Percentiles rank a stretch among this genome's conserved stretches.
These are phyloP conservation scores for Agrochola lychnidis DNA, from an alignment of 2,888 invertebrate genomes.

Conservation along the genomic window DNA sequence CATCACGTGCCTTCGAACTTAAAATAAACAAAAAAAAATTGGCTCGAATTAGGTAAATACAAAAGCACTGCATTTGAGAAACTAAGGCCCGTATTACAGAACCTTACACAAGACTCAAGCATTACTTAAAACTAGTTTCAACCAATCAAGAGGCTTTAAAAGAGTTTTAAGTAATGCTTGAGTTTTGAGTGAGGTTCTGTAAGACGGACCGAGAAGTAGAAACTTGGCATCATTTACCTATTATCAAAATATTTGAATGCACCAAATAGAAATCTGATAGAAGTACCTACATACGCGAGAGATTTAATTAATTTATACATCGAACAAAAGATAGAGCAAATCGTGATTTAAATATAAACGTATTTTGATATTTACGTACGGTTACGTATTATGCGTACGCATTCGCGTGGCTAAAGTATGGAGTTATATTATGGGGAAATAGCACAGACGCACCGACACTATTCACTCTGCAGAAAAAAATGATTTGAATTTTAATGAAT, in stretches of 20 bases:
- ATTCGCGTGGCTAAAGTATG: too few relatives aligned
- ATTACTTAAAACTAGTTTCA: too few relatives aligned
- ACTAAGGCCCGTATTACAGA: background rate
- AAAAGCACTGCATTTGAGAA: background rate
- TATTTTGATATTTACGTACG: too few relatives aligned
- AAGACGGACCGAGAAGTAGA: background rate
- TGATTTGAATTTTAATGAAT: too few relatives aligned
- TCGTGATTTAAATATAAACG: constrained; percentile 11
- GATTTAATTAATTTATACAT: background rate
- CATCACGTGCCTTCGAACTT: background rate
- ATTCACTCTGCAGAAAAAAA: too few relatives aligned
- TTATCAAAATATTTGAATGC: background rate
- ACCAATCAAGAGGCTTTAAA: too few relatives aligned
- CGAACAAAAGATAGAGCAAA: background rate
- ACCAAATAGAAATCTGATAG: background rate
- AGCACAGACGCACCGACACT: too few relatives aligned
- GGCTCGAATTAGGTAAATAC: background rate
- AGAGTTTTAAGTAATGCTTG: too few relatives aligned
- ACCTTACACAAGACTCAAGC: too few relatives aligned
- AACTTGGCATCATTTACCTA: background rate
- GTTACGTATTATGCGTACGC: too few relatives aligned
- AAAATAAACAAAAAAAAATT: background rate
- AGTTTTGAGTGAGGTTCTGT: too few relatives aligned
- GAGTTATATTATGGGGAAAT: too few relatives aligned
- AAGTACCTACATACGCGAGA: background rate